Conservation (phyloP, 2,888 invertebrate species). For the Orchestes rusci region DNA sequence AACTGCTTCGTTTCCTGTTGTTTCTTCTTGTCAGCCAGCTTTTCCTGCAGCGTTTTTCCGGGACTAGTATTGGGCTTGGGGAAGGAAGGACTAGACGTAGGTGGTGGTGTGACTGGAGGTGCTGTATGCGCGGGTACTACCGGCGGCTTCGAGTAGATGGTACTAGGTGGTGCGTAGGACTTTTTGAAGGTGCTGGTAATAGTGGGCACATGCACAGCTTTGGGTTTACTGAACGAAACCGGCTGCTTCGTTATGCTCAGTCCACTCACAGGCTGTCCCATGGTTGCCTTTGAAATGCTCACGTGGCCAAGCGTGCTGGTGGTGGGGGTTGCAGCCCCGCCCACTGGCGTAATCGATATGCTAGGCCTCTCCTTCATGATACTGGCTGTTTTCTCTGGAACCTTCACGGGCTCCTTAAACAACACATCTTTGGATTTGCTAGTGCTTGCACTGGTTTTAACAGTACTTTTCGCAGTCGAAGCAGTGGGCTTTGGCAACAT, state of each 20-base stretch:
- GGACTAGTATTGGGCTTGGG: conserved; percentile 30
- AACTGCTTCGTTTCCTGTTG: conserved; percentile 35
- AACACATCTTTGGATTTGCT: conserved; percentile 8
- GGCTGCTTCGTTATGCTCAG: conserved; percentile 1
- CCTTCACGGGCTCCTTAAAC: conserved; percentile 12
- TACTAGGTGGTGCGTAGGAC: too few relatives aligned
- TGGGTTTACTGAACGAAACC: not conserved
- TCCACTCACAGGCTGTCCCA: not conserved
- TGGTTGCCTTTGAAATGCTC: not conserved
- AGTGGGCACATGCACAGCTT: not conserved
- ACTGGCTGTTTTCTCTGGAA: conserved; percentile 29
- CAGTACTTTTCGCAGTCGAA: conserved; percentile 16
- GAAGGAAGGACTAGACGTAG: conserved; percentile 16
- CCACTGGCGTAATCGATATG: conserved; percentile 45
- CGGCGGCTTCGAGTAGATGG: too few relatives aligned
- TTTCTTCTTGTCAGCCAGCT: conserved; percentile 59
- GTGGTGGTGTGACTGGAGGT: conserved; percentile 13
- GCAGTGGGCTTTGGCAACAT: conserved; percentile 21
- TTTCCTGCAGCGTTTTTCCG: conserved; percentile 61
- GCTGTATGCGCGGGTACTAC: conserved; percentile 8
- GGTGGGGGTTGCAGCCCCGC: not conserved
- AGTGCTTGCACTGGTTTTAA: not conserved
- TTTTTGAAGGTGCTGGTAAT: conserved; percentile 5
- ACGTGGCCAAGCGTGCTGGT: not conserved
- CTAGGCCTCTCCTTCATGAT: conserved; percentile 44